Conservation (phyloP, 2,888 invertebrate genomes). For the Oeneis ivallda region DNA sequence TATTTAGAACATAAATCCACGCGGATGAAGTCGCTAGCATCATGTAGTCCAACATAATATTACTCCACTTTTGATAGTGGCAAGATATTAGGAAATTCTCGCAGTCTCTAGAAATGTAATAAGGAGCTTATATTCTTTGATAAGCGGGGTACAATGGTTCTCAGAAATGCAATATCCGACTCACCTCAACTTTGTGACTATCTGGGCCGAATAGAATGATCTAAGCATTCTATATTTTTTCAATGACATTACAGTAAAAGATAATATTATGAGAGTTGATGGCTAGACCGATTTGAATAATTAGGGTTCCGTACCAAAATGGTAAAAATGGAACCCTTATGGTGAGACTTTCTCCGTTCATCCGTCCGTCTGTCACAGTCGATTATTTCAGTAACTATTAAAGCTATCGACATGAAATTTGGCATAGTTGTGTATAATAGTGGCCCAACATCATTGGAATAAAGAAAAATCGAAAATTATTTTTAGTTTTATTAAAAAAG, state of each 20-base stretch:
- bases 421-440: too few relatives aligned
- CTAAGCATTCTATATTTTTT: neutral
- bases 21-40: neutral
- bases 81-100: neutral
- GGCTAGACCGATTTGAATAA: too few relatives aligned
- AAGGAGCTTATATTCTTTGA: neutral
- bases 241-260: neutral
- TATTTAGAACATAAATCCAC: neutral
- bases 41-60: neutral
- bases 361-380: too few relatives aligned
- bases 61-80: neutral
- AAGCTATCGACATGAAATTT: too few relatives aligned
- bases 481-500: too few relatives aligned
- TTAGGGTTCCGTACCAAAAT: too few relatives aligned
- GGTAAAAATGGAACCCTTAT: too few relatives aligned
- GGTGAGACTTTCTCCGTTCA: too few relatives aligned
- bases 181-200: neutral
- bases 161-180: slow-evolving; percentile 8
- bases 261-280: too few relatives aligned
- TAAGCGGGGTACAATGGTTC: neutral
- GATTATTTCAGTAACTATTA: too few relatives aligned
- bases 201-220: neutral
- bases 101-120: slow-evolving; percentile 3
- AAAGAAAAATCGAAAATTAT: too few relatives aligned
- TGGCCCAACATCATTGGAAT: too few relatives aligned